These are phyloP conservation scores for Hoplostethus mediterraneus DNA, from an alignment of 2,797 vertebrate genomes.

Conservation along the genomic window DNA sequence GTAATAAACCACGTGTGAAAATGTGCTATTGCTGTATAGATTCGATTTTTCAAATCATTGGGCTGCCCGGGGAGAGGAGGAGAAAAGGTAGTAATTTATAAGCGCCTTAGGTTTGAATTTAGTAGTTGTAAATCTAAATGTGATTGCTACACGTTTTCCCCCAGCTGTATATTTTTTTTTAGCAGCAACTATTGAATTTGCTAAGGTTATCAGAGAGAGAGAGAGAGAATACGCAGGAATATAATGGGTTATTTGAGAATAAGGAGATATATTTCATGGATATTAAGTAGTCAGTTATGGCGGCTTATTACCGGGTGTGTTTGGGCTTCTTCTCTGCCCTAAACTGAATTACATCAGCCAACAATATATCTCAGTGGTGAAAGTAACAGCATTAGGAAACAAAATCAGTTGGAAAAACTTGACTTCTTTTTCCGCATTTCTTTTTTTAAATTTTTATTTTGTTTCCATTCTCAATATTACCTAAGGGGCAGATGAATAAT, in stretches of 20 bases:
- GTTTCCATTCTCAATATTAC: slow-evolving; percentile 18
- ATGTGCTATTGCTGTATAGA: background rate
- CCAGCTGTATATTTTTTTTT: slow-evolving; percentile 2
- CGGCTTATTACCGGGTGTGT: slow-evolving; percentile 2
- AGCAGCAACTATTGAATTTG: slow-evolving; percentile 24
- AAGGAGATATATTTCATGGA: slow-evolving; percentile 19
- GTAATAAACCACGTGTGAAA: slow-evolving; percentile 16
- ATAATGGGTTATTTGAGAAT: slow-evolving; percentile 35
- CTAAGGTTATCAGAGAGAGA: slow-evolving; percentile 17
- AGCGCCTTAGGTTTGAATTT: slow-evolving; percentile 25
- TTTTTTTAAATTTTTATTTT: slow-evolving; percentile 17
- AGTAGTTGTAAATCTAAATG: slow-evolving; percentile 19
- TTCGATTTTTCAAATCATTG: slow-evolving; percentile 10
- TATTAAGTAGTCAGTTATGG: slow-evolving; percentile 25
- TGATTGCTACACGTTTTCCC: slow-evolving; percentile 11
- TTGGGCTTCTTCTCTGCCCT: slow-evolving; percentile 17
- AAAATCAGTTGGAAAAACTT: slow-evolving; percentile 23
- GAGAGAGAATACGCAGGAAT: background rate
- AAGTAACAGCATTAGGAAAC: slow-evolving; percentile 40
- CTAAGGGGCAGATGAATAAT: slow-evolving; percentile 49
- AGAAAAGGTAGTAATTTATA: slow-evolving; percentile 27
- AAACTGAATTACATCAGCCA: slow-evolving; percentile 36
- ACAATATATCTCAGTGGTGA: slow-evolving; percentile 18
- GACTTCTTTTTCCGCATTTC: background rate
- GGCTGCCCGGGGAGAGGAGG: background rate